These are phyloP conservation scores for Eidolon dupreanum DNA, from an alignment of 2,797 vertebrate genomes.

Conservation along the genomic window DNA sequence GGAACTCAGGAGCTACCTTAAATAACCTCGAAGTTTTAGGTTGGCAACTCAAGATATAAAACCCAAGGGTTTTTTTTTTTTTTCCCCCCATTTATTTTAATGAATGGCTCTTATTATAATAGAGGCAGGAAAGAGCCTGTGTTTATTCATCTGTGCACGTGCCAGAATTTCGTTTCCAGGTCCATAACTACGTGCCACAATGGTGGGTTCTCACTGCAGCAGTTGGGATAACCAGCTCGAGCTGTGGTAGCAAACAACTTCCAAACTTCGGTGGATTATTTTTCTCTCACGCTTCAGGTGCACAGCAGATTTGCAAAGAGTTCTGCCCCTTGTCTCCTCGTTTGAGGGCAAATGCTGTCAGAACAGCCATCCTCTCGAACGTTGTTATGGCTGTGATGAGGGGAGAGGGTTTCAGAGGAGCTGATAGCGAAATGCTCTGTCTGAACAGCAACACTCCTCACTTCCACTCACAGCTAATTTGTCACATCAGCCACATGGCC, in stretches of 20 bases:
- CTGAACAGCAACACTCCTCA: background rate
- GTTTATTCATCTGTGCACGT: background rate
- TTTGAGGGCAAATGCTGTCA: background rate
- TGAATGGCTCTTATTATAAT: background rate
- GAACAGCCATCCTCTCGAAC: background rate
- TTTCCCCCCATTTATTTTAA: background rate
- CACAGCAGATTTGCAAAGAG: background rate
- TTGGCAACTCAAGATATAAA: background rate
- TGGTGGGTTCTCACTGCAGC: background rate
- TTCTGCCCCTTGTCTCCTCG: background rate
- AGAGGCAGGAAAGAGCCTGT: background rate
- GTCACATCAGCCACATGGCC: background rate
- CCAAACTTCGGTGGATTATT: background rate
- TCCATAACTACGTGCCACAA: background rate
- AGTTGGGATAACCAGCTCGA: background rate
- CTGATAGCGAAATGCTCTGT: background rate
- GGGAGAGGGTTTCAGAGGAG: background rate
- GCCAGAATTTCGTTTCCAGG: background rate
- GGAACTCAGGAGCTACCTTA: background rate
- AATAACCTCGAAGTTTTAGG: background rate
- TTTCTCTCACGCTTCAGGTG: background rate
- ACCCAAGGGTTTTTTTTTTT: background rate
- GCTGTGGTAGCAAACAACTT: background rate
- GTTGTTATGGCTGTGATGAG: background rate
- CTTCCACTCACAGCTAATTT: background rate